These are phyloP conservation scores for Oscheius sp. DNA, from an alignment of 1,140 invertebrate genomes.

Conservation along the genomic window DNA sequence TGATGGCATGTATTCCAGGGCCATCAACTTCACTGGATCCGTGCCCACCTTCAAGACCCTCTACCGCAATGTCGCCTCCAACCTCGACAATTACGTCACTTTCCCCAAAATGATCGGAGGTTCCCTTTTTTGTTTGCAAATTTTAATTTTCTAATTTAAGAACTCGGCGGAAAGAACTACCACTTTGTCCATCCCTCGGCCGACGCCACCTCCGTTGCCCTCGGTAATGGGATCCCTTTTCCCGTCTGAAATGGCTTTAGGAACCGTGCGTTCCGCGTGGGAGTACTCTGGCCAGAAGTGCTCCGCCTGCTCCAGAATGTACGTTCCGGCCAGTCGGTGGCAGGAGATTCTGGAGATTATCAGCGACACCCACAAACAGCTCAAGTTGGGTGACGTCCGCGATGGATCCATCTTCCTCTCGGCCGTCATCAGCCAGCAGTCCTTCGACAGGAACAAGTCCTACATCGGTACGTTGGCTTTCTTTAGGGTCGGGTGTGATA, in stretches of 20 bases:
- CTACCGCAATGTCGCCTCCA: slow-evolving; percentile 87
- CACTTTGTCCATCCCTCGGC: slow-evolving; percentile 92
- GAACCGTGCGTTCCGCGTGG: slow-evolving; percentile 85
- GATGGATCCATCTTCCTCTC: slow-evolving; percentile 73
- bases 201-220: slow-evolving; percentile 77
- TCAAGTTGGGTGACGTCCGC: slow-evolving; percentile 61
- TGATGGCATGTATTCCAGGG: slow-evolving; percentile 63
- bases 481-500: background rate
- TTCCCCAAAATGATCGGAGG: slow-evolving; percentile 83
- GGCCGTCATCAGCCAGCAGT: slow-evolving; percentile 91
- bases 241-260: background rate
- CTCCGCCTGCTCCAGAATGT: slow-evolving; percentile 92
- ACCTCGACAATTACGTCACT: slow-evolving; percentile 79
- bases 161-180: slow-evolving; percentile 98
- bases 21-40: slow-evolving; percentile 95
- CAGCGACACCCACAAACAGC: slow-evolving; percentile 58
- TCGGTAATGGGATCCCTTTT: slow-evolving; percentile 58
- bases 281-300: slow-evolving; percentile 96
- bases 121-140: slow-evolving; percentile 41
- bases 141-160: slow-evolving; percentile 61
- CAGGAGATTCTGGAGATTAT: slow-evolving; percentile 68
- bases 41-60: slow-evolving; percentile 86
- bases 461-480: slow-evolving; percentile 69
- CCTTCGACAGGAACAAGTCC: slow-evolving; percentile 81
- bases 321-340: slow-evolving; percentile 88